Evolutionary conservation across 2,888 invertebrate genomes (phyloP), one percentile per base, ranked within the genome.

Genomic region (Deilephila elpenor): DNA sequence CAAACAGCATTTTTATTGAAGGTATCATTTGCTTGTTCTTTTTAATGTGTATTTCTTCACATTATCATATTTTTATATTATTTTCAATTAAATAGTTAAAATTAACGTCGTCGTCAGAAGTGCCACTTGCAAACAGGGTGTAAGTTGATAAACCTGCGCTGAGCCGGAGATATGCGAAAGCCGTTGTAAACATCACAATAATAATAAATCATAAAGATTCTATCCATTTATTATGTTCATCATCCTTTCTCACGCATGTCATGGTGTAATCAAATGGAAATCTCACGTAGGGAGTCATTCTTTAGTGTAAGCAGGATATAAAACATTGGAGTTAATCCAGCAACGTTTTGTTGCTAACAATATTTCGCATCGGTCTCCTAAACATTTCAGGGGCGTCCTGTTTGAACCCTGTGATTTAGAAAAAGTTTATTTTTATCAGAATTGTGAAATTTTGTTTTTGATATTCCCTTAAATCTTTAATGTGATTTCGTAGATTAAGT

Each of bases 211-310:
- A 78, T 75, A 73, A 64, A 72, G 75, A 74, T 78, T 78, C 75
- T 72, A 80, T 80, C 78, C 79, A 83, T 85, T 83, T 79, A 77
- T 85, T 80, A 79, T 76, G 74, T 76, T 74, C 70, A 79, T 78
- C 78, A 77, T 81, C 75, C 79, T 80, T 79, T 78, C 78, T 73
- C 78, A 79, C 78, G 76, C 76, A 77, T 76, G 73, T 78, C 72
- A 74, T 20, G 73, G 75, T 19, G 44, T 37, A 53, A 37, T 20
- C 67, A 8, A 8, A 73, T 67, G 7, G 51, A 67, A 67, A 51
- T 67, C 67, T 67, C 25, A 20, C 37, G 25, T 51, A 51, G 17
- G 25, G 37, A 14, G 25, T 19, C n/a, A 19, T 19, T 56, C 5
- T 67, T 44, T 37, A 11, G 25, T 51, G 17, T 67, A 17, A 17